Conservation (phyloP, 2,113 vertebrate species). For the Thamnaconus septentrionalis region DNA sequence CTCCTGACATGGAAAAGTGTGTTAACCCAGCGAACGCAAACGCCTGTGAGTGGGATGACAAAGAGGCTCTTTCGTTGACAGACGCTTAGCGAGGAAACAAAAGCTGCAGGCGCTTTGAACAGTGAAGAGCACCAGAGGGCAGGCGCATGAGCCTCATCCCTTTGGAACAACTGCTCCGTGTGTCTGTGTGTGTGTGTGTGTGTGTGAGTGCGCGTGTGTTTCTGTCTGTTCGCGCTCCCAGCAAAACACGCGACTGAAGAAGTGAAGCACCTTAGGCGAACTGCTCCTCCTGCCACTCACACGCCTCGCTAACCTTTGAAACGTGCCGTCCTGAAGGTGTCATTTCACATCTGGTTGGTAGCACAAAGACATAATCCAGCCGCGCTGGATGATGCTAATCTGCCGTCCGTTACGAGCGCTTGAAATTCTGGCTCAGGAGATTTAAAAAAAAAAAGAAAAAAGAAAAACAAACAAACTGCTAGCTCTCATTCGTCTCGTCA, state of each 20-base stretch:
- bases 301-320: constrained; percentile 66
- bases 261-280: constrained; percentile 79
- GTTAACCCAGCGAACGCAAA: background rate
- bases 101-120: constrained; percentile 74
- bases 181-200: constrained; percentile 31
- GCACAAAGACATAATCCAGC: background rate
- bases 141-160: constrained; percentile 72
- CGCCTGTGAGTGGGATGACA: constrained; percentile 30
- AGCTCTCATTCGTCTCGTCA: too few species aligned
- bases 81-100: constrained; percentile 61
- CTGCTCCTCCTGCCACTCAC: constrained; percentile 78
- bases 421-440: background rate
- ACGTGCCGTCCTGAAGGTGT: constrained; percentile 62
- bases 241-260: constrained; percentile 67
- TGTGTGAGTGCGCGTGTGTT: constrained; percentile 12
- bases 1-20: constrained; percentile 16
- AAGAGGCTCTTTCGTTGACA: constrained; percentile 53
- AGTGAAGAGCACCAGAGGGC: constrained; percentile 73
- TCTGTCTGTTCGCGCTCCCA: constrained; percentile 39
- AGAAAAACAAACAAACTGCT: too few species aligned
- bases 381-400: background rate
- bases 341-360: constrained; percentile 62
- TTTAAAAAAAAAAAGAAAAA: too few species aligned
- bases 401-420: background rate
- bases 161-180: constrained; percentile 30